Evolutionary conservation across 1,140 invertebrate genomes (phyloP).

Genomic region (Drosophila asahinai): DNA sequence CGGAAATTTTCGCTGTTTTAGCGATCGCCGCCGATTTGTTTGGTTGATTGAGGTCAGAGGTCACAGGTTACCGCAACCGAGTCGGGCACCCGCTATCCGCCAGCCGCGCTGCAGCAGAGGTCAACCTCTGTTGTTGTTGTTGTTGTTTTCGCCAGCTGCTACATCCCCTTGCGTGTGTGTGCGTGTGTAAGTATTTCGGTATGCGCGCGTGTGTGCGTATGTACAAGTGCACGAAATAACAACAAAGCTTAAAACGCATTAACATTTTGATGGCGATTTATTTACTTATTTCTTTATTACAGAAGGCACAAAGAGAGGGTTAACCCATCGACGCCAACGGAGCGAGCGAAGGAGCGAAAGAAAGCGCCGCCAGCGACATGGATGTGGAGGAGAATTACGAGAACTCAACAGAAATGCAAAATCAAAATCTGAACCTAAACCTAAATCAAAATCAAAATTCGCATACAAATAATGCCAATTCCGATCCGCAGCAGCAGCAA

Average conservation of each 20-base stretch:
- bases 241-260: slow-evolving; percentile 63
- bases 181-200: slow-evolving; percentile 34
- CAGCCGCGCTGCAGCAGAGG: slow-evolving; percentile 13
- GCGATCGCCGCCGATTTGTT: slow-evolving; percentile 21
- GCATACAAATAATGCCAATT: slow-evolving; percentile 31
- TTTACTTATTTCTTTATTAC: slow-evolving; percentile 21
- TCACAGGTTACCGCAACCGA: neutral
- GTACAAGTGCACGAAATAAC: slow-evolving; percentile 44
- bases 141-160: slow-evolving; percentile 34
- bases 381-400: slow-evolving; percentile 76
- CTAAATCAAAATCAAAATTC: slow-evolving; percentile 32
- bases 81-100: neutral
- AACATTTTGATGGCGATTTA: slow-evolving; percentile 50
- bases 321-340: neutral
- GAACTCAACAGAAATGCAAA: slow-evolving; percentile 53
- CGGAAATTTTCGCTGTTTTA: slow-evolving; percentile 27
- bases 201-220: slow-evolving; percentile 21
- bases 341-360: slow-evolving; percentile 12
- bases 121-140: slow-evolving; percentile 29
- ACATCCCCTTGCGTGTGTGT: slow-evolving; percentile 29
- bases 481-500: slow-evolving; percentile 32
- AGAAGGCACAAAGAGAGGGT: slow-evolving; percentile 38
- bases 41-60: slow-evolving; percentile 15
- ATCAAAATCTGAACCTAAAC: slow-evolving; percentile 34
- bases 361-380: slow-evolving; percentile 35